A percentile compares a stretch with the other conserved stretches of the same genome.
These are phyloP conservation scores for Anniella stebbinsi DNA, from an alignment of 2,797 vertebrate species.

Conservation along the genomic window DNA sequence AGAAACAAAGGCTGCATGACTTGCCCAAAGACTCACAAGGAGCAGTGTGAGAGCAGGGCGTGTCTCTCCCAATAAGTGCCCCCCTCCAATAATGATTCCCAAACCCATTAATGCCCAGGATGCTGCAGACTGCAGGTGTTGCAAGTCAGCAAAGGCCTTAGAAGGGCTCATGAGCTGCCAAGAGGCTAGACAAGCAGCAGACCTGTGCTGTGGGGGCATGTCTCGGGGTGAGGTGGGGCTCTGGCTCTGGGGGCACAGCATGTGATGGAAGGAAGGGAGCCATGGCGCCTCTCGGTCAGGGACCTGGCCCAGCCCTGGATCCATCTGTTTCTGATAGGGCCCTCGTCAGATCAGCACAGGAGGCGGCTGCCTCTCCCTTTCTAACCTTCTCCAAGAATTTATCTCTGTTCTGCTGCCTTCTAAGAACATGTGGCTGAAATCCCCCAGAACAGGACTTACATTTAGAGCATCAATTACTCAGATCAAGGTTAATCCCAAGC, in stretches of 20 bases:
- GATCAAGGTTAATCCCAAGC: constrained; percentile 77
- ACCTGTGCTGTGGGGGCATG: too few relatives aligned
- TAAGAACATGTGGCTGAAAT: constrained; percentile 75
- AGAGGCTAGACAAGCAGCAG: background rate
- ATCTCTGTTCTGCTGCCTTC: constrained; percentile 71
- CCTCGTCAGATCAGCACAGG: background rate
- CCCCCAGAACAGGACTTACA: constrained; percentile 71
- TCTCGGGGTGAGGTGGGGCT: too few relatives aligned
- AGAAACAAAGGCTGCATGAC: background rate
- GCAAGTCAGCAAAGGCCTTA: background rate
- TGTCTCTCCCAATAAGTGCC: background rate
- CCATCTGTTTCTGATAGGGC: background rate
- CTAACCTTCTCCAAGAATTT: constrained; percentile 70
- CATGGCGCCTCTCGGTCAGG: background rate
- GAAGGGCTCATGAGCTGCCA: background rate
- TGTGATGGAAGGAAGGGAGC: background rate
- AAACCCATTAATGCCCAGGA: too few relatives aligned
- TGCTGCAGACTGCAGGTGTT: background rate
- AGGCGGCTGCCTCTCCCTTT: background rate
- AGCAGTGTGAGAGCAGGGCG: background rate
- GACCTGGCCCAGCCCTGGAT: background rate
- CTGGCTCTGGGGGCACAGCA: background rate
- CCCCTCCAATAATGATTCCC: background rate
- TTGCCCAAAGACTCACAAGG: background rate
- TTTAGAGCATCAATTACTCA: constrained; percentile 75